phyloP scores from a whole-genome alignment of 64 coral and sea anemone genomes.

The Montipora capricornis region DNA sequence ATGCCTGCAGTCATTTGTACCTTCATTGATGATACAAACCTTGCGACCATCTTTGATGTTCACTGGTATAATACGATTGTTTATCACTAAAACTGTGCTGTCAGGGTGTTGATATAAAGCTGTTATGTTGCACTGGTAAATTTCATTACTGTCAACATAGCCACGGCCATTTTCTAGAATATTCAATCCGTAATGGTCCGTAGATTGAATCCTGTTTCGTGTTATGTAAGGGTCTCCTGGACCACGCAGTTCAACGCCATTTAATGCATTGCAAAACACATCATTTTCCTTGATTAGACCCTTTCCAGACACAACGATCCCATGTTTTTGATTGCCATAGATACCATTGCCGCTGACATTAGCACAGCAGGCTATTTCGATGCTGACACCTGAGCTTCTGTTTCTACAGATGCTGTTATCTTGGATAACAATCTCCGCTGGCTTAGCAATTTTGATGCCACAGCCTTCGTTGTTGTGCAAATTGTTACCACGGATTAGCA shows the following conservation, averaged over 20 bases:
- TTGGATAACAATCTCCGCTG: constrained; percentile 87
- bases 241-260: constrained; percentile 81
- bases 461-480: constrained; percentile 88
- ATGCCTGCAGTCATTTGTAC: constrained; percentile 55
- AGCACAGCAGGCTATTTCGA: constrained; percentile 76
- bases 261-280: constrained; percentile 80
- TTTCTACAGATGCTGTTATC: constrained; percentile 87
- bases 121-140: constrained; percentile 60
- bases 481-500: constrained; percentile 86
- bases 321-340: constrained; percentile 87
- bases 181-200: constrained; percentile 72
- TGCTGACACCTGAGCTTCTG: constrained; percentile 74
- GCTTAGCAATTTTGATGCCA: constrained; percentile 88
- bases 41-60: constrained; percentile 31
- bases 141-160: constrained; percentile 78
- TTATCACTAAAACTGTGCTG: constrained; percentile 79
- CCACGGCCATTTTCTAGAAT: constrained; percentile 88
- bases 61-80: constrained; percentile 74
- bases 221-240: constrained; percentile 94
- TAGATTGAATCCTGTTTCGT: constrained; percentile 82
- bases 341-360: constrained; percentile 94
- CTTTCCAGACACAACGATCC: constrained; percentile 81
- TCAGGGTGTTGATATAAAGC: constrained; percentile 79
- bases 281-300: constrained; percentile 95
- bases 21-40: constrained; percentile 61